Percentiles rank a stretch among this genome's conserved stretches.
phyloP scores from a whole-genome alignment of 2,113 vertebrate genomes.

The Glaucomys volans region DNA sequence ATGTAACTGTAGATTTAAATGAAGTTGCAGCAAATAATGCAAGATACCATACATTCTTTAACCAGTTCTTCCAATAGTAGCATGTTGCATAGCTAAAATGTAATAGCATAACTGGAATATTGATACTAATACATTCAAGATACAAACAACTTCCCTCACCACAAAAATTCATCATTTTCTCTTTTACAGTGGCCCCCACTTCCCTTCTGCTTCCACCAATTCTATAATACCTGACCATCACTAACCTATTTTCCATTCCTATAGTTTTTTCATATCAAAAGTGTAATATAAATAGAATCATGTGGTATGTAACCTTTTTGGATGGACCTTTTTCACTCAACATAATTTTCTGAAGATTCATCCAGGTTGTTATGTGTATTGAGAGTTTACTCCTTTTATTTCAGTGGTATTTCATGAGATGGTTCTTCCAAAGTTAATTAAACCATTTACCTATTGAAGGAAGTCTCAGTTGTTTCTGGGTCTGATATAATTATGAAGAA shows the following conservation, averaged over 20 bases:
- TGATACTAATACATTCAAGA: neutral
- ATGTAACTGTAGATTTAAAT: neutral
- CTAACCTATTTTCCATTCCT: neutral
- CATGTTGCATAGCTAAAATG: neutral
- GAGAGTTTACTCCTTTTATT: neutral
- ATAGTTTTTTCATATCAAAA: neutral
- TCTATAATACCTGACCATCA: neutral
- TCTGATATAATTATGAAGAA: neutral
- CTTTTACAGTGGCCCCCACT: neutral
- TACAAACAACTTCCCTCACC: neutral
- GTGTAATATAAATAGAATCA: neutral
- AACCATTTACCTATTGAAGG: neutral
- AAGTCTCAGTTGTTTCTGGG: neutral
- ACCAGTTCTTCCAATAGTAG: neutral
- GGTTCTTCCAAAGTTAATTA: neutral
- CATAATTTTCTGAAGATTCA: neutral
- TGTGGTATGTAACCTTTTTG: neutral
- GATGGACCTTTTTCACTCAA: neutral
- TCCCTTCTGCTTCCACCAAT: rapidly evolving
- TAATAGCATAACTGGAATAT: no score
- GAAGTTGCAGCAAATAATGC: neutral
- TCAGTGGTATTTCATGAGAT: neutral
- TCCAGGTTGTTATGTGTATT: neutral
- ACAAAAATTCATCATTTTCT: neutral
- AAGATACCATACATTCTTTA: neutral